Conservation (phyloP, 2,113 vertebrate genomes). For the Xiphorhynchus elegans region DNA sequence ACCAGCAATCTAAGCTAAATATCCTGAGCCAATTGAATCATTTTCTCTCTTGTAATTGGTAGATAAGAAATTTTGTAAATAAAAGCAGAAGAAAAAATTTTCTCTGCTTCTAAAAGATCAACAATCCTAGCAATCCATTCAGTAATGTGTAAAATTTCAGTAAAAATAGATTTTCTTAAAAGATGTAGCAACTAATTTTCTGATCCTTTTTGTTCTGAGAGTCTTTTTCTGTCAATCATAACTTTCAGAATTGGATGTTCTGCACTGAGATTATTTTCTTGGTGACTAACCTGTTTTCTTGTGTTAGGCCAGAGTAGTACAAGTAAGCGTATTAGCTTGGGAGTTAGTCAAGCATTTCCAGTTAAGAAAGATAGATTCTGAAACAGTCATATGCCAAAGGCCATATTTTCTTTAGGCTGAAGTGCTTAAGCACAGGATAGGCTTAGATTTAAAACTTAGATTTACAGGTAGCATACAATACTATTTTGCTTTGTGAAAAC, state of each 20-base stretch:
- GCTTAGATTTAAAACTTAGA: conserved; percentile 17
- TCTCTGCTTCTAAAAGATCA: background rate
- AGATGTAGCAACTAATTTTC: conserved; percentile 27
- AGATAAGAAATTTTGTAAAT: background rate
- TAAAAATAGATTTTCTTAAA: conserved; percentile 15
- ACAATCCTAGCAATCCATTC: background rate
- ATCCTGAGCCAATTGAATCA: background rate
- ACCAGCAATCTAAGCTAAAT: background rate
- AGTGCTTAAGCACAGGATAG: conserved; percentile 12
- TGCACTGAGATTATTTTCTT: conserved; percentile 38
- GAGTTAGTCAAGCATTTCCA: background rate
- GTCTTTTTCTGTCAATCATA: background rate
- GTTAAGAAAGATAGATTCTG: conserved; percentile 32
- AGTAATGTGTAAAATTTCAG: background rate
- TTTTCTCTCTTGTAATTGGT: background rate
- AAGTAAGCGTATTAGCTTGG: background rate
- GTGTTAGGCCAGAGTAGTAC: background rate
- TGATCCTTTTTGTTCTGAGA: conserved; percentile 19
- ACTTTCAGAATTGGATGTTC: conserved; percentile 41
- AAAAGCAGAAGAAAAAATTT: background rate
- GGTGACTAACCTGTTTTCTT: conserved; percentile 48
- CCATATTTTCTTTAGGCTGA: background rate
- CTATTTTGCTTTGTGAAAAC: background rate
- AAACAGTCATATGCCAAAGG: conserved; percentile 15
- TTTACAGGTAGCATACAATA: background rate